Percentiles rank a stretch among this genome's conserved stretches.
These are phyloP conservation scores for Cygnus olor DNA, from an alignment of 2,797 vertebrate genomes.

Conservation along the genomic window DNA sequence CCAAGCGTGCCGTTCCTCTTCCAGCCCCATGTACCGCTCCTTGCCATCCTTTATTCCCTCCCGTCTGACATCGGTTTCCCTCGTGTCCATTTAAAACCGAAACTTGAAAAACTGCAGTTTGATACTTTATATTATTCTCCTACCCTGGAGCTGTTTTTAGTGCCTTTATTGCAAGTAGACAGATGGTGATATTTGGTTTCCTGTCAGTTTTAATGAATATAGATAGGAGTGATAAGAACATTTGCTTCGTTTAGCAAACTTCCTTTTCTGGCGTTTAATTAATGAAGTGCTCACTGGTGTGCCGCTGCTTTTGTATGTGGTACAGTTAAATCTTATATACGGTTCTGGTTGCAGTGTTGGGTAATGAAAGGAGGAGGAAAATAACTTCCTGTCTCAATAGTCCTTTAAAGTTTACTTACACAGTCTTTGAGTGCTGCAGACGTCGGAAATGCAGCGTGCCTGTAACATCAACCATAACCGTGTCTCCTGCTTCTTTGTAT, in stretches of 20 bases:
- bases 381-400: not conserved
- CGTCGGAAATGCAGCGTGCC: not conserved
- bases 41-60: constrained; percentile 10
- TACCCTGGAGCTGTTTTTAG: constrained; percentile 75
- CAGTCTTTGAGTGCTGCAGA: not conserved
- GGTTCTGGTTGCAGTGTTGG: not conserved
- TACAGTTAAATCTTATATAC: constrained; percentile 15
- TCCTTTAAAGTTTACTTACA: constrained; percentile 23
- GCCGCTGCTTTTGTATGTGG: constrained; percentile 54
- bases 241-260: constrained; percentile 79
- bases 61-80: constrained; percentile 17
- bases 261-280: constrained; percentile 79
- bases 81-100: constrained; percentile 55
- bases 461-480: rapidly evolving
- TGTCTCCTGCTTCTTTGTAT: not conserved
- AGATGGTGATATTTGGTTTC: constrained; percentile 82
- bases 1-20: not conserved
- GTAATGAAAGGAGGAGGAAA: constrained; percentile 12
- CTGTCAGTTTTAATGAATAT: constrained; percentile 80
- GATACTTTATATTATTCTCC: constrained; percentile 69
- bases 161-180: constrained; percentile 76
- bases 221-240: constrained; percentile 78
- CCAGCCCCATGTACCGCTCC: not conserved
- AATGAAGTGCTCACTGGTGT: constrained; percentile 70
- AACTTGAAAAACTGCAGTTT: constrained; percentile 68